Evolutionary conservation across 2,888 invertebrate species (phyloP).

Genomic region (Heliothis peltigera): DNA sequence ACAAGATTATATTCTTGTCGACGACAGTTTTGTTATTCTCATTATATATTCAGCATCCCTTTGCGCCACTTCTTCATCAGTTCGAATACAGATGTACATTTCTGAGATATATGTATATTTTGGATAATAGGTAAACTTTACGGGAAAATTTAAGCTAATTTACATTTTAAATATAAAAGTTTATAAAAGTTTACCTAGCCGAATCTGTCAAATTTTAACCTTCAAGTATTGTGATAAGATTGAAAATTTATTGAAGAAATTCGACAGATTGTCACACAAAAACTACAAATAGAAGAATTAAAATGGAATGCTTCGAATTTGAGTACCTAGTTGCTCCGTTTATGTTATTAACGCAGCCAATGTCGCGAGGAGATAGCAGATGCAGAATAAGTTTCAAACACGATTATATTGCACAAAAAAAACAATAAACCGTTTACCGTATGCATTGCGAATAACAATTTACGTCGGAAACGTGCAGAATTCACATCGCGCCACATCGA

Average conservation of each 20-base stretch:
- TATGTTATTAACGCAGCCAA: background rate
- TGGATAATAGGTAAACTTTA: too few species aligned
- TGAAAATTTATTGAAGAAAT: too few species aligned
- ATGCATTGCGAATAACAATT: constrained; percentile 32
- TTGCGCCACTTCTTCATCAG: background rate
- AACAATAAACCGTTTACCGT: constrained; percentile 11
- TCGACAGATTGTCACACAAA: too few species aligned
- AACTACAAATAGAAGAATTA: too few species aligned
- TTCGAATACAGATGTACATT: too few species aligned
- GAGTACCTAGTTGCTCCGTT: rapidly evolving
- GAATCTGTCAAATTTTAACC: too few species aligned
- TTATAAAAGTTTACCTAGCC: too few species aligned
- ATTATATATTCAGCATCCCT: constrained; percentile 17
- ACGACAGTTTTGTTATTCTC: constrained; percentile 30
- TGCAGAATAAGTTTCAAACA: background rate
- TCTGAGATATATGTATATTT: too few species aligned
- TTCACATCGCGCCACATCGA: constrained; percentile 37
- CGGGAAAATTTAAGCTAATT: too few species aligned
- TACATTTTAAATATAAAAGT: too few species aligned
- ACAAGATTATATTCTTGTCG: constrained; percentile 37
- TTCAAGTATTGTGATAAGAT: too few species aligned
- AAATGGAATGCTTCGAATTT: too few species aligned
- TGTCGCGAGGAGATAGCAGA: background rate
- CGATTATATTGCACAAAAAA: constrained; percentile 2
- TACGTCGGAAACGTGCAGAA: constrained; percentile 32